Evolutionary conservation across 2,113 vertebrate species (phyloP).

Genomic region (Ovis aries): DNA sequence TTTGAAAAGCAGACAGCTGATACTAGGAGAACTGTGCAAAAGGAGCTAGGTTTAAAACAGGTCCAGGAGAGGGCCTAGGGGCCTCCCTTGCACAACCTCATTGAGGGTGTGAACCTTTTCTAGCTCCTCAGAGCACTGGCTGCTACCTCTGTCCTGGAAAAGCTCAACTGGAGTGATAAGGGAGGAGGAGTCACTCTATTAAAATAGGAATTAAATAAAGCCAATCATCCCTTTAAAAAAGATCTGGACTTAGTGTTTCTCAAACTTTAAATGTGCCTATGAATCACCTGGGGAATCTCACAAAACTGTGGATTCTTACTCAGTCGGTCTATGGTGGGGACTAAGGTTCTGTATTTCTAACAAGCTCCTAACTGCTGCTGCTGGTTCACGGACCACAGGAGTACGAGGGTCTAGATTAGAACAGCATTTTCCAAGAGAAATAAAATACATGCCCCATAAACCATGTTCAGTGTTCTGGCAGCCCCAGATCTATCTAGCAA

Average conservation of each 20-base stretch:
- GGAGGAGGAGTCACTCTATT: background rate
- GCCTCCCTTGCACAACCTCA: background rate
- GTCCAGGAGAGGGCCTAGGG: background rate
- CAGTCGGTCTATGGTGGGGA: background rate
- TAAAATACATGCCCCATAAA: background rate
- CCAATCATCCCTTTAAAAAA: background rate
- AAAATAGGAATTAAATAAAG: background rate
- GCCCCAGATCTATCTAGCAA: background rate
- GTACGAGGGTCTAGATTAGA: background rate
- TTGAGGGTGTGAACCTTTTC: background rate
- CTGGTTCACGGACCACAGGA: background rate
- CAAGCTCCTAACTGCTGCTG: background rate
- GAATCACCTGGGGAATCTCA: slow-evolving; percentile 12
- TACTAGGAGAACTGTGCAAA: background rate
- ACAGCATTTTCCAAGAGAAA: background rate
- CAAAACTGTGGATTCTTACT: slow-evolving; percentile 1
- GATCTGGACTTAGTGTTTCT: background rate
- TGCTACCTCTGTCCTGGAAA: background rate
- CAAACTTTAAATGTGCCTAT: background rate
- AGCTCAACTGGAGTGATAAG: background rate
- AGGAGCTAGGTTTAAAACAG: background rate
- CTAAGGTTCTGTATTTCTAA: background rate
- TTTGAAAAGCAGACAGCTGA: background rate
- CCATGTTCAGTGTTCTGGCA: background rate
- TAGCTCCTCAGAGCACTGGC: background rate